Evolutionary conservation across 2,888 invertebrate species (phyloP).

Genomic region (Macaria liturata): DNA sequence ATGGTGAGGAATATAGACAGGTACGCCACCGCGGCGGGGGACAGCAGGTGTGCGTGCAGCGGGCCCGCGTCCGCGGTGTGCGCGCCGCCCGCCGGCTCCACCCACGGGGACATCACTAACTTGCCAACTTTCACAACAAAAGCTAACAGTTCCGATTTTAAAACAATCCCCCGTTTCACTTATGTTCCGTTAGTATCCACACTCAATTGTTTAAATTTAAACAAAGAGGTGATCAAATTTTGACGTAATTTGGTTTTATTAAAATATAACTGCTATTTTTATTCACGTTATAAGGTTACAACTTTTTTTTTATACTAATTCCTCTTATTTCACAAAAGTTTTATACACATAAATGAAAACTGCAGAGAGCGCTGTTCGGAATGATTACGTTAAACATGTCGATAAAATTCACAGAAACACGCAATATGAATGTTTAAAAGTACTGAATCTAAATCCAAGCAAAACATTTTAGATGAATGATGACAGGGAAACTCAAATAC

Average conservation of each 20-base stretch:
- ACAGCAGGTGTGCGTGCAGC: constrained; percentile 2
- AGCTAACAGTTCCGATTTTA: neutral
- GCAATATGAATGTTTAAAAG: constrained; percentile 1
- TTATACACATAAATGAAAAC: too few species aligned
- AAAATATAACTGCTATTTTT: too few species aligned
- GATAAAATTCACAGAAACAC: constrained; percentile 1
- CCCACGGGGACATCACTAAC: constrained; percentile 17
- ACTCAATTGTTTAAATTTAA: constrained; percentile 32
- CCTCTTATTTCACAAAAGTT: too few species aligned
- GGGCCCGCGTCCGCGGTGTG: neutral
- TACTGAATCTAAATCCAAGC: constrained; percentile 20
- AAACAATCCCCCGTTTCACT: too few species aligned
- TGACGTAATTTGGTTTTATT: too few species aligned
- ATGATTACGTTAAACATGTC: neutral
- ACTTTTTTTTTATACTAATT: too few species aligned
- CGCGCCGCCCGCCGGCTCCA: too few species aligned
- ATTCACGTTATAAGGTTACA: too few species aligned
- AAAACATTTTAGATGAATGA: constrained; percentile 16
- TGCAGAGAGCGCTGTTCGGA: too few species aligned
- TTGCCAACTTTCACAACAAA: constrained; percentile 15
- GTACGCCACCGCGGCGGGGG: constrained; percentile 33
- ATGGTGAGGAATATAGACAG: constrained; percentile 45
- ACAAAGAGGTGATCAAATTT: constrained; percentile 24
- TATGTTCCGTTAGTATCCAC: neutral
- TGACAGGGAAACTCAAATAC: constrained; percentile 7